Percentiles rank a stretch among this genome's conserved stretches.
These are phyloP conservation scores for Montipora foliosa DNA, from an alignment of 64 coral and sea anemone genomes.

Conservation along the genomic window DNA sequence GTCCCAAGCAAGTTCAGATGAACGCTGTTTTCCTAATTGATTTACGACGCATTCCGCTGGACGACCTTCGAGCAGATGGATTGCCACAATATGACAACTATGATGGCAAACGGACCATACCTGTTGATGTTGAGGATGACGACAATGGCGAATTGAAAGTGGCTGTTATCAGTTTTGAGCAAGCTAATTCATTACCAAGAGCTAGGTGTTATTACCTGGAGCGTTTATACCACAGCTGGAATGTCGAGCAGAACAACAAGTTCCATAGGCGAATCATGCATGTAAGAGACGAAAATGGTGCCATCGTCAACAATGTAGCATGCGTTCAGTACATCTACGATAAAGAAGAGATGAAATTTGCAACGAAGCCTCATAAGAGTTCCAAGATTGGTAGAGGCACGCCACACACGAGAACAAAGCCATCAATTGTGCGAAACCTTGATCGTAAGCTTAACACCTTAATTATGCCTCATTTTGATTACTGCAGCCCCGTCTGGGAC, in stretches of 20 bases:
- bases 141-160: neutral
- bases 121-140: neutral
- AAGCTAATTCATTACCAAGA: too few species aligned
- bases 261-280: constrained; percentile 17
- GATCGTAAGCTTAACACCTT: too few species aligned
- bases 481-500: constrained; percentile 10
- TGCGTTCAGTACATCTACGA: too few species aligned
- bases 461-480: neutral
- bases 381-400: too few species aligned
- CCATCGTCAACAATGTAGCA: neutral
- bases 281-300: neutral
- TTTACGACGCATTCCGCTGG: neutral
- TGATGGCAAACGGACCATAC: constrained; percentile 2
- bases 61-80: constrained; percentile 16
- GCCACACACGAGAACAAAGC: too few species aligned
- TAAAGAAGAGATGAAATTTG: too few species aligned
- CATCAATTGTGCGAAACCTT: too few species aligned
- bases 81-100: constrained; percentile 16
- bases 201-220: neutral
- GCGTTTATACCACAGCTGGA: neutral
- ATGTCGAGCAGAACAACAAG: constrained; percentile 1
- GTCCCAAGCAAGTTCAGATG: constrained; percentile 6
- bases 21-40: constrained; percentile 23
- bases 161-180: too few species aligned
- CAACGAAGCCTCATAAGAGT: too few species aligned